Base-by-base conservation (phyloP, 1,140 invertebrate species). In the Tetramorium alpestre region DNA sequence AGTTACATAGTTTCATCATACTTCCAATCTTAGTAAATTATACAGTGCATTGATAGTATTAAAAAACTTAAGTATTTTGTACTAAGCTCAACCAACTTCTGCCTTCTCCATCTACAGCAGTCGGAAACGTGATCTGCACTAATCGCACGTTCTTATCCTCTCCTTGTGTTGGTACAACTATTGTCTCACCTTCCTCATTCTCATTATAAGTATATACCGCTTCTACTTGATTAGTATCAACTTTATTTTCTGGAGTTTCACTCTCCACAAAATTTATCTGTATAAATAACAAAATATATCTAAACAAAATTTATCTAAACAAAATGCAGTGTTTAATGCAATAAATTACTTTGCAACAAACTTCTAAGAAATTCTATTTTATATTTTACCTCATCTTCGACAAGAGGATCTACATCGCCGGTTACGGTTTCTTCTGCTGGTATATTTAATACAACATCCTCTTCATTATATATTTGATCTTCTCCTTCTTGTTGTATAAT, bases 401-500 rank as follows among this genome's bases (percentile, higher is more conserved):
- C 96, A 8, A 96, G 94, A 91, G 96, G 95, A 85, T 96, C 94
- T 8, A 95, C 95, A 90, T 94, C 95, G 25, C 92, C 91, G 0
- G 87, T 89, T 3, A 94, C 92, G n/a, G 90, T 87, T 44, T 93
- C 91, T 49, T 95, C 95, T 11, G 94, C 88, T 8, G 93, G 81
- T 33, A 95, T 93, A 81, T 94, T 95, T 28, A 94, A 90, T 60
- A 90, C 85, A 88, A 90, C 85, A 89, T 93, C 92, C 70, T 92
- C 93, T 87, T 95, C 93, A 5, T 93, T 89, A 80, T 95, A 93
- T 73, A 95, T 92, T 78, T 94, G 93, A 65, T 94, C 90, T 6
- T 95, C 94, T 10, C 90, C 93, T 67, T 94, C 91, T 85, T 96
- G 94, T 82, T 96, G 95, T 85, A 96, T 96, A 33, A 96, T 95